phyloP scores from a whole-genome alignment of 1,140 invertebrate species.

The Pogonomyrmex californicus region DNA sequence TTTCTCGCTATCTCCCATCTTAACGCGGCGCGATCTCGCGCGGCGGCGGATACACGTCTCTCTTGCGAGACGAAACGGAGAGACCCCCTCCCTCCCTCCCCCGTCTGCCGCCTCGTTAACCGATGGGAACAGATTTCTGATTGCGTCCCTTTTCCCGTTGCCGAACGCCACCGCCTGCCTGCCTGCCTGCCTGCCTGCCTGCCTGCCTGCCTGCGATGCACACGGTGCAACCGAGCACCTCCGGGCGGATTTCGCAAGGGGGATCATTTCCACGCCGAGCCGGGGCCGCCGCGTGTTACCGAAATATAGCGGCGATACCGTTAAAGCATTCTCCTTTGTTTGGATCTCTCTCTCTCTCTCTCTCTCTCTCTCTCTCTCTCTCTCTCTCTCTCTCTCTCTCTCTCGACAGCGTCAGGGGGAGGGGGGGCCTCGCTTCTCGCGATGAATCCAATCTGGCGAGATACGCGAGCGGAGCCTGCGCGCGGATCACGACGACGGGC shows the following conservation, averaged over 20 bases:
- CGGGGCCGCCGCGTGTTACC: slow-evolving; percentile 62
- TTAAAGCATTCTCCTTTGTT: slow-evolving; percentile 62
- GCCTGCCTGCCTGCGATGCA: not conserved
- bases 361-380: too few species aligned
- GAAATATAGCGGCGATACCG: slow-evolving; percentile 57
- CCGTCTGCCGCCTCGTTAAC: slow-evolving; percentile 46
- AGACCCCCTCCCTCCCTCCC: not conserved
- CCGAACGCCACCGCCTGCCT: slow-evolving; percentile 14
- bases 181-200: not conserved
- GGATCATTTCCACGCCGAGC: slow-evolving; percentile 68
- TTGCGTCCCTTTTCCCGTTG: slow-evolving; percentile 43
- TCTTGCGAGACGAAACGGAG: slow-evolving; percentile 18
- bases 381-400: too few species aligned
- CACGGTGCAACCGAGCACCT: slow-evolving; percentile 57
- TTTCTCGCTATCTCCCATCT: slow-evolving; percentile 36
- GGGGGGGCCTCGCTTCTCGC: not conserved
- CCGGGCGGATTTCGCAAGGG: slow-evolving; percentile 68
- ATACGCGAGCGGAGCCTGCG: not conserved
- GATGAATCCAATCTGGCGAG: slow-evolving; percentile 24
- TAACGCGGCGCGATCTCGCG: slow-evolving; percentile 7
- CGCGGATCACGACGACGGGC: slow-evolving; percentile 16
- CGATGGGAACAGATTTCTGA: slow-evolving; percentile 71
- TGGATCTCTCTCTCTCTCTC: not conserved
- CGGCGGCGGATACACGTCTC: not conserved
- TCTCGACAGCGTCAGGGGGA: not conserved